Conservation (phyloP, 2,797 vertebrate genomes). For the Spinus pinus region DNA sequence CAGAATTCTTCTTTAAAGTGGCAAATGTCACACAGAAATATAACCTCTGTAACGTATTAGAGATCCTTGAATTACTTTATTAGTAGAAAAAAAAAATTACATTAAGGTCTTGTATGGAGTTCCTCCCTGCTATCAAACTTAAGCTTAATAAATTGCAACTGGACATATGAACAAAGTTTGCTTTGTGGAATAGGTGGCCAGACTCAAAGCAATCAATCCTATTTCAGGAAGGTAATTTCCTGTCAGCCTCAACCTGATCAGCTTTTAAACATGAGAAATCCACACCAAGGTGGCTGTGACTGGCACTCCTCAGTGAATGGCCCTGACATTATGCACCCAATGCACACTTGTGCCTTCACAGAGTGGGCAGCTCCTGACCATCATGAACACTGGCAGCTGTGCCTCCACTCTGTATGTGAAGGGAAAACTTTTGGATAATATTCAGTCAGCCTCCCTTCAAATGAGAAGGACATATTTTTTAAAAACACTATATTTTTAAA, state of each 20-base stretch:
- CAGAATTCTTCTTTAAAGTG: not conserved
- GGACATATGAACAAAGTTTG: not conserved
- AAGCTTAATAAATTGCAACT: not conserved
- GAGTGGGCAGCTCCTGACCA: not conserved
- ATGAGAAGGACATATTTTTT: not conserved
- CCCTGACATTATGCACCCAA: accelerated
- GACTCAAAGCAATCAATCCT: not conserved
- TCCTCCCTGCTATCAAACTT: not conserved
- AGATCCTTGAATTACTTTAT: not conserved
- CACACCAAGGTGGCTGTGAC: not conserved
- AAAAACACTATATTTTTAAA: not conserved
- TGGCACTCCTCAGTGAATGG: not conserved
- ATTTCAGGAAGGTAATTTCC: not conserved
- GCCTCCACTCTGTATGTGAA: not conserved
- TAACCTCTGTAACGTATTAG: not conserved
- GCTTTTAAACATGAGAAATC: not conserved
- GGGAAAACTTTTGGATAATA: not conserved
- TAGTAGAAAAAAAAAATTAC: not conserved
- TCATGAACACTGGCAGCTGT: not conserved
- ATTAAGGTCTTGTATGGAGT: not conserved
- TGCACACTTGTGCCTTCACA: accelerated
- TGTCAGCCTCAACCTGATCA: not conserved
- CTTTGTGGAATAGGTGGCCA: not conserved
- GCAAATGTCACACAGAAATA: not conserved
- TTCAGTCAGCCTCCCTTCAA: not conserved